Conservation (phyloP, 2,797 vertebrate species). For the Acanthurus lineatus region DNA sequence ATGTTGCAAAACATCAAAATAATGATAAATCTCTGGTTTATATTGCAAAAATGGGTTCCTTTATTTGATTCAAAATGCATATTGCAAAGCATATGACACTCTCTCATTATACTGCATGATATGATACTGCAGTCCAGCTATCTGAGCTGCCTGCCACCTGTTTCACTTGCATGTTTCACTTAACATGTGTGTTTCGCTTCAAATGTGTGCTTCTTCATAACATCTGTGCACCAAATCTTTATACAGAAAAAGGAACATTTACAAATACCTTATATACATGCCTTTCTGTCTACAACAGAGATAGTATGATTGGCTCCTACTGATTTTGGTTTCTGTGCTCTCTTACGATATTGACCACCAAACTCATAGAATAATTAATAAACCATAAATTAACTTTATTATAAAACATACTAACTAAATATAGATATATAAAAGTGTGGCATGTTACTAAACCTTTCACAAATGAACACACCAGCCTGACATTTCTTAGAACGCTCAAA, state of each 20-base stretch:
- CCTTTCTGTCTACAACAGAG: background rate
- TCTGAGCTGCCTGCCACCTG: constrained; percentile 44
- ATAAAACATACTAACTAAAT: background rate
- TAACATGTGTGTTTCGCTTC: too few species aligned
- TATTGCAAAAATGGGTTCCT: background rate
- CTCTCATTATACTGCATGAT: constrained; percentile 13
- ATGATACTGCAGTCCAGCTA: constrained; percentile 20
- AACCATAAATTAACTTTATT: too few species aligned
- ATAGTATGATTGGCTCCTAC: background rate
- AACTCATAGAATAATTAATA: background rate
- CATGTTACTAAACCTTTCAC: background rate
- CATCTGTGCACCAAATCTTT: constrained; percentile 8
- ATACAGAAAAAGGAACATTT: background rate
- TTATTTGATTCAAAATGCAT: background rate
- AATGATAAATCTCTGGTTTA: background rate
- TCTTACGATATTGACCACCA: background rate
- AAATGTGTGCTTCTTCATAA: background rate
- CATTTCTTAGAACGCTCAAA: background rate
- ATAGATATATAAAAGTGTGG: background rate
- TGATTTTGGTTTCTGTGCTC: background rate
- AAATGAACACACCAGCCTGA: constrained; percentile 3
- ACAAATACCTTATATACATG: background rate
- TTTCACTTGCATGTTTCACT: constrained; percentile 10
- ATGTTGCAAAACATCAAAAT: constrained; percentile 2
- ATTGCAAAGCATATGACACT: constrained; percentile 26